Conservation (phyloP, 2,888 invertebrate genomes). For the Helicoverpa assulta region DNA sequence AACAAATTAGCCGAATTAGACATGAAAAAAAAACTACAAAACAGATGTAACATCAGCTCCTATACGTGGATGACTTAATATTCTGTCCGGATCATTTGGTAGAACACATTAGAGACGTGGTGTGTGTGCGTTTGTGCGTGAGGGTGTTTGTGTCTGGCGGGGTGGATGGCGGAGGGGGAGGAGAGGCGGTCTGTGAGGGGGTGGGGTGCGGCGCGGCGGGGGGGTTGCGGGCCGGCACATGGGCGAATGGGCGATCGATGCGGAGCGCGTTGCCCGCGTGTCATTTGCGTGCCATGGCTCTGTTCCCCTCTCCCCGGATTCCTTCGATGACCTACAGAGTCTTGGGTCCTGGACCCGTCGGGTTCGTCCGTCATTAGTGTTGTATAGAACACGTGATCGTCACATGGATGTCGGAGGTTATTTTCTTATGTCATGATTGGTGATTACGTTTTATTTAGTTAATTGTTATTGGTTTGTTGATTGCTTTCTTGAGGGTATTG, state of each 20-base stretch:
- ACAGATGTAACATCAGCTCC: conserved; percentile 42
- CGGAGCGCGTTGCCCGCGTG: conserved; percentile 83
- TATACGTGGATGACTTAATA: conserved; percentile 74
- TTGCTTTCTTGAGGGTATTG: neutral
- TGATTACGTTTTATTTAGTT: conserved; percentile 37
- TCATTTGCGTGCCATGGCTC: conserved; percentile 86
- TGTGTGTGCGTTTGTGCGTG: conserved; percentile 81
- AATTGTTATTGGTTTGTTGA: conserved; percentile 13
- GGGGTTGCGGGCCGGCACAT: conserved; percentile 74
- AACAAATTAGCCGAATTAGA: neutral
- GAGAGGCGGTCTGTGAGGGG: conserved; percentile 56
- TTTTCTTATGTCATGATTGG: conserved; percentile 20
- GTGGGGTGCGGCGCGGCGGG: conserved; percentile 63
- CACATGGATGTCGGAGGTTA: conserved; percentile 64
- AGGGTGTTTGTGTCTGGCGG: conserved; percentile 77
- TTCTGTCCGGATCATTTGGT: conserved; percentile 87
- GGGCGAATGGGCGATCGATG: conserved; percentile 87
- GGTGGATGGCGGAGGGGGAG: conserved; percentile 54
- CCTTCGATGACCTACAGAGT: conserved; percentile 71
- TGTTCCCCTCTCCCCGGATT: conserved; percentile 70
- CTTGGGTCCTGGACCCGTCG: conserved; percentile 41
- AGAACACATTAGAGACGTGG: conserved; percentile 83
- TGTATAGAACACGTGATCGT: conserved; percentile 62
- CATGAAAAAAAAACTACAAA: neutral
- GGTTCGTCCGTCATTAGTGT: conserved; percentile 49